Percentiles rank a stretch among this genome's conserved stretches.
Conservation (phyloP, 2,113 vertebrate genomes). For the Gadus macrocephalus region DNA sequence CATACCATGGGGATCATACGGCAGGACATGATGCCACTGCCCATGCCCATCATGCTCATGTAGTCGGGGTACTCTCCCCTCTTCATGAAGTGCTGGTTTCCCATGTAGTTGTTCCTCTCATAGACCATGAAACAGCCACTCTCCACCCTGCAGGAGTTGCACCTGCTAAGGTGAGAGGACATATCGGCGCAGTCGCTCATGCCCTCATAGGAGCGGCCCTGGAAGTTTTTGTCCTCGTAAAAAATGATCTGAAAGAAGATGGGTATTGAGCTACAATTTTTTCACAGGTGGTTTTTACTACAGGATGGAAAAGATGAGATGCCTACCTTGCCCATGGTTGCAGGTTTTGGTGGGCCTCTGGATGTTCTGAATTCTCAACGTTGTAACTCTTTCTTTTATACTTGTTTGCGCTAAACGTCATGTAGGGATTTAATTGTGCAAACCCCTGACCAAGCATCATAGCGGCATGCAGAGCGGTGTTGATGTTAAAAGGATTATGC, state of each 20-base stretch:
- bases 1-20: constrained; percentile 67
- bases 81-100: constrained; percentile 67
- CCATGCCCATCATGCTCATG: constrained; percentile 61
- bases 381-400: constrained; percentile 60
- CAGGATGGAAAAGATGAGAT: neutral
- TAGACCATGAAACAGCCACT: constrained; percentile 71
- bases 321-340: constrained; percentile 62
- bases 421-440: constrained; percentile 47
- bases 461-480: constrained; percentile 47
- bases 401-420: constrained; percentile 38
- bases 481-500: constrained; percentile 45
- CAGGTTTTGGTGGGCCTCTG: constrained; percentile 20
- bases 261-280: neutral
- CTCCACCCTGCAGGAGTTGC: constrained; percentile 69
- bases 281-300: too few species aligned
- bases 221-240: neutral
- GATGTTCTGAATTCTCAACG: constrained; percentile 33
- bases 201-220: constrained; percentile 56
- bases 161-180: constrained; percentile 61
- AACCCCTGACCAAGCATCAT: constrained; percentile 62
- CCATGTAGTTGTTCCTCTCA: constrained; percentile 66
- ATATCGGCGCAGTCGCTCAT: constrained; percentile 57
- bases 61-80: constrained; percentile 69
- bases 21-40: constrained; percentile 61
- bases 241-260: constrained; percentile 43